Evolutionary conservation across 2,797 vertebrate species (phyloP).

Genomic region (Mormyrops attenuatus): DNA sequence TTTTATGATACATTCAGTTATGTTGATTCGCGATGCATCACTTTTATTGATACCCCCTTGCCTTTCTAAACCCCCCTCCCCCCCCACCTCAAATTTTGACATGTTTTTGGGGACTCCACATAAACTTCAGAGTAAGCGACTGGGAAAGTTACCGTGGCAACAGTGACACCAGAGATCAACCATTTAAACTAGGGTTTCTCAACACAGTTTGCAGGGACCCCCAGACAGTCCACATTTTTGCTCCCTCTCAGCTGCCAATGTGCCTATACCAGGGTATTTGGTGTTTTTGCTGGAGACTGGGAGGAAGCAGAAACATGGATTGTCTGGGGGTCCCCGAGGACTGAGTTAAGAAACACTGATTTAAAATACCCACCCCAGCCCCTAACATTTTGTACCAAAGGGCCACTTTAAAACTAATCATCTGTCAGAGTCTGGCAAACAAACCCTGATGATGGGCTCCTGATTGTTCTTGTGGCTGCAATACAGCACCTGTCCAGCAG

Average conservation of each 20-base stretch:
- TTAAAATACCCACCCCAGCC: background rate
- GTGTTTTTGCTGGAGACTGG: background rate
- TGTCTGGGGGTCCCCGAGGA: background rate
- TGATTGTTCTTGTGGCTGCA: background rate
- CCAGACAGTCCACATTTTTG: background rate
- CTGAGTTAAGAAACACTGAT: background rate
- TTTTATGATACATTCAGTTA: constrained; percentile 19
- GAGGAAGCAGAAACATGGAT: background rate
- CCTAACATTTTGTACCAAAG: background rate
- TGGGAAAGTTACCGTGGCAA: background rate
- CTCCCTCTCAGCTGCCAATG: background rate
- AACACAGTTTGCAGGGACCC: background rate
- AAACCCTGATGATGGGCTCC: background rate
- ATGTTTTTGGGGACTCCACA: background rate
- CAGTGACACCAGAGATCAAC: background rate
- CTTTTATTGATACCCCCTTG: constrained; percentile 1
- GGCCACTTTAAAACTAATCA: background rate
- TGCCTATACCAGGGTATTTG: background rate
- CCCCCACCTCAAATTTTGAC: background rate
- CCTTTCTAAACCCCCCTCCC: background rate
- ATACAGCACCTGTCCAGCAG: constrained; percentile 8
- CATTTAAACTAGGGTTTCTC: background rate
- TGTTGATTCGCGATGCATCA: background rate
- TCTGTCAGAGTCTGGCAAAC: background rate
- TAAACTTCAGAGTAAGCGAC: background rate